phyloP scores from a whole-genome alignment of 2,797 vertebrate species.

The Antennarius maculatus region DNA sequence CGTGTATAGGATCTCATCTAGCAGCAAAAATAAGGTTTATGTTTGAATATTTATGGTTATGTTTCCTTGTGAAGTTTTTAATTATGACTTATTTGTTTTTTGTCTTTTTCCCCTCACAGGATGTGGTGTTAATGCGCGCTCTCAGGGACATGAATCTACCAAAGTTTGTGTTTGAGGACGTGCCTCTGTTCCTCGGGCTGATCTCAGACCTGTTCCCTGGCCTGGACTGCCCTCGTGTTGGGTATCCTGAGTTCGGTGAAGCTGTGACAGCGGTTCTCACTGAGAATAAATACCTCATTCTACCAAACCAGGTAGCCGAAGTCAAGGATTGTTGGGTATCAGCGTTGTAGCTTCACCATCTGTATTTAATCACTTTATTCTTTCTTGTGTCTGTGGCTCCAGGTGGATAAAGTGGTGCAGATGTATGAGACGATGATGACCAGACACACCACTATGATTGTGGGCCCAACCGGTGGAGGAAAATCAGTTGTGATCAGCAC shows the following conservation, averaged over 20 bases:
- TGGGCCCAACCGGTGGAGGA: conserved; percentile 96
- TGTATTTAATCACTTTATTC: background rate
- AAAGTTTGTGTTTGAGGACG: conserved; percentile 97
- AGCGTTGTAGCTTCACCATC: background rate
- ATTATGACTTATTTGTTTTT: background rate
- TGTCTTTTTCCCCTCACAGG: conserved; percentile 73
- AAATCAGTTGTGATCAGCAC: conserved; percentile 96
- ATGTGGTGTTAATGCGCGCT: conserved; percentile 95
- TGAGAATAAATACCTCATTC: conserved; percentile 83
- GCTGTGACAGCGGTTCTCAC: conserved; percentile 87
- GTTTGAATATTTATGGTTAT: background rate
- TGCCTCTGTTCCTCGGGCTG: conserved; percentile 94
- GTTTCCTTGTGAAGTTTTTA: background rate
- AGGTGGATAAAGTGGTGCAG: conserved; percentile 99
- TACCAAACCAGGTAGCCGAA: conserved; percentile 87
- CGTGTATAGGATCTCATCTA: background rate
- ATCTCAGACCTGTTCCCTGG: conserved; percentile 96
- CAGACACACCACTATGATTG: conserved; percentile 96
- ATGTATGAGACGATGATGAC: conserved; percentile 99
- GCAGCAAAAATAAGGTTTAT: background rate
- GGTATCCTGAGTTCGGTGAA: conserved; percentile 90
- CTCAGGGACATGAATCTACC: conserved; percentile 97
- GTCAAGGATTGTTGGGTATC: background rate
- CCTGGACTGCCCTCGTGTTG: conserved; percentile 92
- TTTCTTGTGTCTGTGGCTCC: conserved; percentile 33